Conservation (phyloP, 2,113 vertebrate species). For the Hippocampus guttulatus region DNA sequence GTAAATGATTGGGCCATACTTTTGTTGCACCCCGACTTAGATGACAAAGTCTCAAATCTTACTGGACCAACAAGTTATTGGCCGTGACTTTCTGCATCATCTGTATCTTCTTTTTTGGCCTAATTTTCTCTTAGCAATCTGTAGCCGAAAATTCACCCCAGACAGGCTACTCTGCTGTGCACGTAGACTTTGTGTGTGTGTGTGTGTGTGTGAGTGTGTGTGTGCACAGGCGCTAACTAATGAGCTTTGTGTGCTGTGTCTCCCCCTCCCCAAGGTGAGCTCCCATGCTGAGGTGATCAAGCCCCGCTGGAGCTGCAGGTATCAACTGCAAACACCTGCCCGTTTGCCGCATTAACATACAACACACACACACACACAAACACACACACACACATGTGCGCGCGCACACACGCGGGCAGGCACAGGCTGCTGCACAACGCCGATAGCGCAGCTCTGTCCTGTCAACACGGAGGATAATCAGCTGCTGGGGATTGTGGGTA, state of each 20-base stretch:
- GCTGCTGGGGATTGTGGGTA: constrained; percentile 74
- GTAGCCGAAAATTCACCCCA: constrained; percentile 11
- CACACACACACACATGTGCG: constrained; percentile 1
- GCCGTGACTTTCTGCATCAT: no score
- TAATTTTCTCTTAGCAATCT: background rate
- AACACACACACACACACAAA: constrained; percentile 14
- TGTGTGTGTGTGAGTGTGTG: constrained; percentile 20
- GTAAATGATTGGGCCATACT: no score
- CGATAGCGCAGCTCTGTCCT: constrained; percentile 70
- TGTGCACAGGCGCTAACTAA: constrained; percentile 52
- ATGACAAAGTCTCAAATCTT: no score
- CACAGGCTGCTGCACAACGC: constrained; percentile 56
- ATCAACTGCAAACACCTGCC: constrained; percentile 68
- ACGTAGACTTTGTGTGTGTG: no score
- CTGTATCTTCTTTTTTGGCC: constrained; percentile 7
- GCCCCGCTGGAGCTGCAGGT: constrained; percentile 60
- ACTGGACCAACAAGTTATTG: no score
- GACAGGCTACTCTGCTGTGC: no score
- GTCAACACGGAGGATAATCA: constrained; percentile 72
- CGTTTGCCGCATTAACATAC: constrained; percentile 11
- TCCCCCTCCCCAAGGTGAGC: constrained; percentile 60
- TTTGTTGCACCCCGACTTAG: no score
- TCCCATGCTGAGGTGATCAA: constrained; percentile 60
- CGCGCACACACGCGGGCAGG: constrained; percentile 17
- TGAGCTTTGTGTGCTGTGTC: constrained; percentile 59